phyloP scores from a whole-genome alignment of 2,888 invertebrate genomes.

The Philereme transversata region DNA sequence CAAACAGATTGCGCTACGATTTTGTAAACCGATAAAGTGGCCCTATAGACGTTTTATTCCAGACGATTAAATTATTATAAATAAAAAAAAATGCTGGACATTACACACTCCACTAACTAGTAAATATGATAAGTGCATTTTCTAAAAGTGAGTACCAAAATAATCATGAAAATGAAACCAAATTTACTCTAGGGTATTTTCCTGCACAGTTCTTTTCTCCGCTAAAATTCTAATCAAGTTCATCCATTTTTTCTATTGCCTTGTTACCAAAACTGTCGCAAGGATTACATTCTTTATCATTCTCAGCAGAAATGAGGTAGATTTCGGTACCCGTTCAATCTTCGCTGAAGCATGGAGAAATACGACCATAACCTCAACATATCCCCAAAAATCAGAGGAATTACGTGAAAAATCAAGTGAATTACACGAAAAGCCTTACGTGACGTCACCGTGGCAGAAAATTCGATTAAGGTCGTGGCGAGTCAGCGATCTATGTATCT shows the following conservation, averaged over 20 bases:
- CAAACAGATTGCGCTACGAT: no score
- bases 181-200: no score
- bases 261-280: constrained; percentile 31
- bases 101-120: no score
- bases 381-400: constrained; percentile 60
- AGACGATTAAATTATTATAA: no score
- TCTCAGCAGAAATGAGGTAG: constrained; percentile 43
- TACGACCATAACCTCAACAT: constrained; percentile 67
- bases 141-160: no score
- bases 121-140: no score
- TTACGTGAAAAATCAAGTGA: constrained; percentile 61
- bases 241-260: constrained; percentile 26
- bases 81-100: no score
- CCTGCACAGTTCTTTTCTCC: neutral
- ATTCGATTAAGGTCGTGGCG: constrained; percentile 68
- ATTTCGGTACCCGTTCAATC: constrained; percentile 65
- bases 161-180: no score
- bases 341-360: constrained; percentile 67
- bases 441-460: constrained; percentile 70
- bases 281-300: constrained; percentile 34
- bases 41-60: no score
- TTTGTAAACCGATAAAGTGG: no score
- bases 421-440: constrained; percentile 63
- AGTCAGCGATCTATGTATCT: constrained; percentile 65
- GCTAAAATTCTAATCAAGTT: neutral